Evolutionary conservation across 2,113 vertebrate genomes (phyloP).

Genomic region (Nesoenas mayeri): DNA sequence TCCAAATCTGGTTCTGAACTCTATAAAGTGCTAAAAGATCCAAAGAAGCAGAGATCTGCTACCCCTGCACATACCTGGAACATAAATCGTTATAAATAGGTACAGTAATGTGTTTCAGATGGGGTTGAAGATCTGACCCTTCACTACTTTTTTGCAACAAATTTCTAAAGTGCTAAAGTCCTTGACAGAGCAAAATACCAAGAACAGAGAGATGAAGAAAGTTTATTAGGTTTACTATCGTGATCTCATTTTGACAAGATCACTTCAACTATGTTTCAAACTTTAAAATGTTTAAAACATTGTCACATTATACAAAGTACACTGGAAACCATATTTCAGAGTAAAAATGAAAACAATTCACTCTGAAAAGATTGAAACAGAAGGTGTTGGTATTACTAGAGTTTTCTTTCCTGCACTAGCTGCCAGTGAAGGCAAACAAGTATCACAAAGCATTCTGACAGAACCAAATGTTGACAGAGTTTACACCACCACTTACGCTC

Average conservation of each 20-base stretch:
- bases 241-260: not conserved
- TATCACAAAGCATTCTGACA: not conserved
- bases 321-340: not conserved
- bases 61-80: not conserved
- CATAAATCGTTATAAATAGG: not conserved
- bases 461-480: not conserved
- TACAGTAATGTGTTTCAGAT: not conserved
- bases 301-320: not conserved
- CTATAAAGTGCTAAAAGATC: not conserved
- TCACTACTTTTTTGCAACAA: not conserved
- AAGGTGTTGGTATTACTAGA: not conserved
- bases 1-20: not conserved
- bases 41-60: not conserved
- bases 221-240: not conserved
- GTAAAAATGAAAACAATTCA: not conserved
- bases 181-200: not conserved
- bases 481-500: not conserved
- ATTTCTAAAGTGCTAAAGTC: not conserved
- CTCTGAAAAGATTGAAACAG: not conserved
- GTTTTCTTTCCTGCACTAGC: not conserved
- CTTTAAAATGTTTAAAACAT: not conserved
- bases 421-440: not conserved
- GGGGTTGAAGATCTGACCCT: not conserved
- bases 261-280: not conserved
- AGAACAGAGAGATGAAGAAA: not conserved